Evolutionary conservation across 2,113 vertebrate species (phyloP).

Genomic region (Tachycineta bicolor): DNA sequence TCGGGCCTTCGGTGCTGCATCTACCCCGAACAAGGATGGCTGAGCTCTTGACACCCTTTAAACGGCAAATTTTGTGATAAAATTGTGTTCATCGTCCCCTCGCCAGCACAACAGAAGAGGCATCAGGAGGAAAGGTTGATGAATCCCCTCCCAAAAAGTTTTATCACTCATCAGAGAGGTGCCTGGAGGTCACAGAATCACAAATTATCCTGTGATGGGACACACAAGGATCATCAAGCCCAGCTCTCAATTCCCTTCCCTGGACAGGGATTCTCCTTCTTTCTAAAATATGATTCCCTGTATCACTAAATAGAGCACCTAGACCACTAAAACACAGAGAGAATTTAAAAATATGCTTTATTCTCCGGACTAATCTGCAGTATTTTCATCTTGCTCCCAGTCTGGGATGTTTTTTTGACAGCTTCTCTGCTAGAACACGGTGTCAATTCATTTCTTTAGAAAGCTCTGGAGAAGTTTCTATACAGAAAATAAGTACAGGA

Average conservation of each 20-base stretch:
- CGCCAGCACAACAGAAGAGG: not conserved
- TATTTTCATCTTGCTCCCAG: not conserved
- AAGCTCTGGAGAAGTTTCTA: not conserved
- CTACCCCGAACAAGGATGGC: not conserved
- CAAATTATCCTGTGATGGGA: not conserved
- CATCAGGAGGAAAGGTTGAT: not conserved
- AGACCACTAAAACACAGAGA: too few species aligned
- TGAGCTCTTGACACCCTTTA: not conserved
- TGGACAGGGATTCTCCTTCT: too few species aligned
- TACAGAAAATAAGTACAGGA: not conserved
- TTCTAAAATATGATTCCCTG: too few species aligned
- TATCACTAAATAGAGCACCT: too few species aligned
- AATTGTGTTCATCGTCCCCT: not conserved
- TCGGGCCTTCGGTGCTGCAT: not conserved
- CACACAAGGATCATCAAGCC: not conserved
- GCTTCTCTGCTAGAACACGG: rapidly evolving
- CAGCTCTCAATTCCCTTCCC: too few species aligned
- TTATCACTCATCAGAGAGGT: not conserved
- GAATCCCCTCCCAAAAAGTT: not conserved
- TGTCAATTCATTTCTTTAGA: not conserved
- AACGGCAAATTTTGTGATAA: not conserved
- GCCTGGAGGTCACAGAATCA: not conserved
- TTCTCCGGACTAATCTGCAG: not conserved
- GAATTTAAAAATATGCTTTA: not conserved
- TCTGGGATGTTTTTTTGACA: not conserved